Base-by-base conservation (phyloP, 2,888 invertebrate genomes). In the Caenorhabditis wallacei region DNA sequence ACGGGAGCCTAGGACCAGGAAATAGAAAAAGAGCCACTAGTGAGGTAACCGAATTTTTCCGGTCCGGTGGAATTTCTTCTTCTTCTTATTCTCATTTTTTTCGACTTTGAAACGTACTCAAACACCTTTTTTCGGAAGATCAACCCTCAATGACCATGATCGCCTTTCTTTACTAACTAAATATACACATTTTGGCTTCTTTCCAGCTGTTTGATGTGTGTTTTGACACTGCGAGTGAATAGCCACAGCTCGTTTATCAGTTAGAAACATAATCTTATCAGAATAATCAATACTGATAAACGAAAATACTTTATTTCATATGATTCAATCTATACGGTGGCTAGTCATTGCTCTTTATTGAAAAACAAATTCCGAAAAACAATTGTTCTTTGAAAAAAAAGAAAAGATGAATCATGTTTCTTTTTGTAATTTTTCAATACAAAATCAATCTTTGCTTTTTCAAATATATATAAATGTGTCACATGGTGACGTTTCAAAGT, bases 21-120 rank as follows among this genome's bases (percentile, higher is more conserved):
- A 64, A 46, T 24, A 54, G 48, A 48, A 43, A 51, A 40, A 30
- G 57, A 16, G 3, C 7, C 13, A 54, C n/a, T 35, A 24, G 26
- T 30, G n/a, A n/a, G 37, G 37, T 30, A 30, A 30, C 37, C 48
- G 48, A 64, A 48, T 48, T 71, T 72, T 72, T 72, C 72, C 72
- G 63, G 72, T 72, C 30, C 61, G 30, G 18, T 72, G 26, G 54
- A 54, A 72, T 61, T 53, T 16, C 24, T n/a, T n/a, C 10, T 40
- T 61, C 40, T 43, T 16, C n/a, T n/a, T n/a, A n/a, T n/a, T n/a
- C n/a, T n/a, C n/a, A n/a, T n/a, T n/a, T n/a, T n/a, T n/a, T n/a
- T n/a, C n/a, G n/a, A n/a, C 30, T 26, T 40, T 7, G 18, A 63
- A 24, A 63, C 48, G 18, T 43, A 63, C 64, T 35, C 46, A 46